Evolutionary conservation across 2,113 vertebrate species (phyloP).

Genomic region (Triplophysa rosa): DNA sequence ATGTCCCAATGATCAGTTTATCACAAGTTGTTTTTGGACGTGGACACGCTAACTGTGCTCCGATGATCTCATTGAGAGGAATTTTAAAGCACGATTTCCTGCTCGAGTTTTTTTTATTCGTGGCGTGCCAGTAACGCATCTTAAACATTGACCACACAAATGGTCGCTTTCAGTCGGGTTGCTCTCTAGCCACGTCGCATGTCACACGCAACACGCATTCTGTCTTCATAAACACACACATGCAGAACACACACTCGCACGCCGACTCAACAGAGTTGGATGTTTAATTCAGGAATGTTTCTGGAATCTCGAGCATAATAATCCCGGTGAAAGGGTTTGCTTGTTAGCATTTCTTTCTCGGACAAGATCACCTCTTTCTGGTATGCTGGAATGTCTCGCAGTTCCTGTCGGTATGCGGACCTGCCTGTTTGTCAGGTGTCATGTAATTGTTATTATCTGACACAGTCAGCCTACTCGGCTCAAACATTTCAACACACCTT

Average conservation of each 20-base stretch:
- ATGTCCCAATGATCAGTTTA: not conserved
- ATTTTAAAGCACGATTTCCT: conserved; percentile 41
- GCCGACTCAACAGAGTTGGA: not conserved
- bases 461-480: not conserved
- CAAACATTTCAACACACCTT: conserved; percentile 12
- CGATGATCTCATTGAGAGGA: conserved; percentile 44
- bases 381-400: conserved; percentile 26
- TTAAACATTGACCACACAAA: conserved; percentile 29
- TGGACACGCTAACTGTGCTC: conserved; percentile 1
- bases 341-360: not conserved
- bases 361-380: not conserved
- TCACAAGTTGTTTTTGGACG: not conserved
- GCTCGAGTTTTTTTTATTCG: not conserved
- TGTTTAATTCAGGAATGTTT: conserved; percentile 14
- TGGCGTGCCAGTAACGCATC: not conserved
- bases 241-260: not conserved
- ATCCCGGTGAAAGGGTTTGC: not conserved
- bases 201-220: not conserved
- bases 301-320: conserved; percentile 10
- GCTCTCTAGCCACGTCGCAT: not conserved
- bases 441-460: not conserved
- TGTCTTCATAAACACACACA: not conserved
- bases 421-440: conserved; percentile 26
- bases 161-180: not conserved
- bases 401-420: conserved; percentile 23